Base-by-base conservation (phyloP, 2,888 invertebrate species). In the Meiosimyza platycephala region DNA sequence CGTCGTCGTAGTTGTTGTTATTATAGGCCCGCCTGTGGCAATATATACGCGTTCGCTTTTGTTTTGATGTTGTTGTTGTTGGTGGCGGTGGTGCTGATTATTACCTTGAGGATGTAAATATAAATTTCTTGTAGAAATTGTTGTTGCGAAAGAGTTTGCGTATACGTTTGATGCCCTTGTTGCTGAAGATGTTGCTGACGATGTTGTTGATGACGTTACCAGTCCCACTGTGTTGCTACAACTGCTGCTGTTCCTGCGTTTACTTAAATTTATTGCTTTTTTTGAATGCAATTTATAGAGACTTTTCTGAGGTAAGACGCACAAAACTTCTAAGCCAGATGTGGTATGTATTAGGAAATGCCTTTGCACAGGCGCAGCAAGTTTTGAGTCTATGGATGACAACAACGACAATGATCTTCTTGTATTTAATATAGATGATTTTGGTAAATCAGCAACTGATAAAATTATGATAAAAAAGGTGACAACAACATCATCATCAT, bases 1-100 rank as follows among this genome's bases (percentile, higher is more conserved):
- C 78, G 84, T 83, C 84, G 85, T 83, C 80, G 83, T 82, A 81
- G 80, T 77, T 82, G 81, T 74, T 79, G 79, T 78, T 80, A 79
- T 77, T 74, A 76, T 77, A 65, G 79, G 65, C 71, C 69, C 74
- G 71, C 70, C 72, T 70, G 69, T 74, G 73, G 75, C 74, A 72
- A 79, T 76, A 76, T 55, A 57, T 40, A 40, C 40, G 40, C 55
- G 67, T 60, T 60, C 75, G 55, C 72, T 60, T 48, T 74, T 74
- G 57, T 67, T 66, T 72, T 79, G 76, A 15, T 69, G 62, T 16
- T 72, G 76, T 71, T 72, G 28, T 40, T 47, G 63, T 72, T 73
- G 74, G 75, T 75, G 78, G 75, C 75, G 75, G 72, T 74, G 60
- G 52, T 67, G 72, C 60, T 28, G 66, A 66, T 59, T 64, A 12